Evolutionary conservation across 1,140 invertebrate species (phyloP).

Genomic region (Calycopis cecrops): DNA sequence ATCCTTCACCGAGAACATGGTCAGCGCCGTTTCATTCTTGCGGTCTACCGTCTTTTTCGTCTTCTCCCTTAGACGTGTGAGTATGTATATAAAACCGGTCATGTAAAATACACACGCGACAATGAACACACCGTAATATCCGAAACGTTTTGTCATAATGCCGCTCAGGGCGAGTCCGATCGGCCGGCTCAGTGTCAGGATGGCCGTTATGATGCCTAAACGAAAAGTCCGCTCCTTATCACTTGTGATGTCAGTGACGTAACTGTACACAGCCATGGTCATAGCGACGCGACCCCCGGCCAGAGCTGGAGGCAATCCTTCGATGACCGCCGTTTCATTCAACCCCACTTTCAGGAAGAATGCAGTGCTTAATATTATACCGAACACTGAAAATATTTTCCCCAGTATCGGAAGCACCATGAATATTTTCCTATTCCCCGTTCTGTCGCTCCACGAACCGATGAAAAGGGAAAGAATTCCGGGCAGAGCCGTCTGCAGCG

Average conservation of each 20-base stretch:
- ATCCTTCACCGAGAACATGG: slow-evolving; percentile 62
- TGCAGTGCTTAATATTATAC: slow-evolving; percentile 73
- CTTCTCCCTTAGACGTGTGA: slow-evolving; percentile 63
- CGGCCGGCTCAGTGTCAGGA: slow-evolving; percentile 68
- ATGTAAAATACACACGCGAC: slow-evolving; percentile 66
- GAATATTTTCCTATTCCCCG: slow-evolving; percentile 77
- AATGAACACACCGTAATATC: slow-evolving; percentile 70
- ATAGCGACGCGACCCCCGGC: slow-evolving; percentile 75
- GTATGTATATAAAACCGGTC: slow-evolving; percentile 64
- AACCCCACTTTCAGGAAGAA: slow-evolving; percentile 75
- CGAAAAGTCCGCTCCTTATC: slow-evolving; percentile 75
- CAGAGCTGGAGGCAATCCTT: slow-evolving; percentile 75
- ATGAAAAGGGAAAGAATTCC: slow-evolving; percentile 76
- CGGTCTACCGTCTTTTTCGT: slow-evolving; percentile 46
- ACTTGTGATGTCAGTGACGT: slow-evolving; percentile 77
- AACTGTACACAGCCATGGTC: slow-evolving; percentile 77
- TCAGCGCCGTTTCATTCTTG: slow-evolving; percentile 35
- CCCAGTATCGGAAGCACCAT: slow-evolving; percentile 76
- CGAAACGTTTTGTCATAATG: slow-evolving; percentile 63
- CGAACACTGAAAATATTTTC: slow-evolving; percentile 68
- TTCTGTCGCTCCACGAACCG: slow-evolving; percentile 78
- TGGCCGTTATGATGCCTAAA: slow-evolving; percentile 76
- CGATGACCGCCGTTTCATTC: slow-evolving; percentile 73
- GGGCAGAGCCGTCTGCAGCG: slow-evolving; percentile 75
- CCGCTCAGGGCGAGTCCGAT: slow-evolving; percentile 70